Percentiles rank a stretch among this genome's conserved stretches.
These are phyloP conservation scores for Pachymerium ferrugineum DNA, from an alignment of 2,888 invertebrate species.

Conservation along the genomic window DNA sequence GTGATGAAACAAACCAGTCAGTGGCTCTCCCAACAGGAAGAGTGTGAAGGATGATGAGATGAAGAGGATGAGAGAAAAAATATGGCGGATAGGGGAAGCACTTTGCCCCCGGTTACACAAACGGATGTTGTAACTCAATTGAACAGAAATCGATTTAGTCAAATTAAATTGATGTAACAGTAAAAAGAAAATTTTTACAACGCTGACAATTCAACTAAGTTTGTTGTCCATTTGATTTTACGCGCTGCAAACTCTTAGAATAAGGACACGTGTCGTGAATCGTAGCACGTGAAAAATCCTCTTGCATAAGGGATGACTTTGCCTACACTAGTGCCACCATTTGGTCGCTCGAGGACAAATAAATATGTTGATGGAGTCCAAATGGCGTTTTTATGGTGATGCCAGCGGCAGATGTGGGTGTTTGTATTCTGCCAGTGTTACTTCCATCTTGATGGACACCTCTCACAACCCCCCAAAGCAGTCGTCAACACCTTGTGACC, in stretches of 20 bases:
- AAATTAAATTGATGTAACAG: no score
- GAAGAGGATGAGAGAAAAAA: not conserved
- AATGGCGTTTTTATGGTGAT: constrained; percentile 19
- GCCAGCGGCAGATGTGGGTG: constrained; percentile 11
- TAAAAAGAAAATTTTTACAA: not conserved
- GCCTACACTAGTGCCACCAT: not conserved
- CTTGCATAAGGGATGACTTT: constrained; percentile 15
- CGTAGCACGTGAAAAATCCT: not conserved
- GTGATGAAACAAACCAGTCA: constrained; percentile 10
- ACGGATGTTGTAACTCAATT: no score
- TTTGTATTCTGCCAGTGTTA: constrained; percentile 10
- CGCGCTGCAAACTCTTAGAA: no score
- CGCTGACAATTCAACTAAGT: not conserved
- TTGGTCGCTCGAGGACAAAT: constrained; percentile 18
- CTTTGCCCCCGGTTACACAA: no score
- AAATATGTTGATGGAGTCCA: constrained; percentile 19
- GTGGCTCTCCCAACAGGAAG: constrained; percentile 1
- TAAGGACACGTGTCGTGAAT: not conserved
- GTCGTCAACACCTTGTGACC: constrained; percentile 17
- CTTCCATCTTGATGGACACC: constrained; percentile 5
- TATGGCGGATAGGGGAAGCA: not conserved
- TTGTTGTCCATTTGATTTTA: no score
- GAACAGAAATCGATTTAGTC: no score
- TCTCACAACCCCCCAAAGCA: not conserved
- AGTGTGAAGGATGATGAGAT: not conserved